Evolutionary conservation across 2,888 invertebrate species (phyloP).

Genomic region (Zelleria hepariella): DNA sequence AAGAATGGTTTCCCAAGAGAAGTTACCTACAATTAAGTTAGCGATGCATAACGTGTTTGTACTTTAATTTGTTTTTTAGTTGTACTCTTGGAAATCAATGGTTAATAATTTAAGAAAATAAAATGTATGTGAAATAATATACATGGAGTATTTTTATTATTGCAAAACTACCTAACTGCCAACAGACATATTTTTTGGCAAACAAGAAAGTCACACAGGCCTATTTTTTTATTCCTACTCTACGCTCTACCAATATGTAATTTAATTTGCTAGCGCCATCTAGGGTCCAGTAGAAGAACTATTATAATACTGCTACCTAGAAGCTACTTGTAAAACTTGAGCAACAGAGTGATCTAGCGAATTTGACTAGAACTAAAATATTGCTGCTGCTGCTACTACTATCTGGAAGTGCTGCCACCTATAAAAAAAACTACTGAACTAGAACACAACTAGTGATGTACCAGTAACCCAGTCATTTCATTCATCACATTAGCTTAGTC

Average conservation of each 20-base stretch:
- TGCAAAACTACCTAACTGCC: no score
- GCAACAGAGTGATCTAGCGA: no score
- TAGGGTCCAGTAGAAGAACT: not conserved
- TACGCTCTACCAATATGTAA: not conserved
- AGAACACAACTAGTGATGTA: not conserved
- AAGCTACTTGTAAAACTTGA: no score
- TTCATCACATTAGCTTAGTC: not conserved
- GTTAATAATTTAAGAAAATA: conserved; percentile 73
- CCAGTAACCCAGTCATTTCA: not conserved
- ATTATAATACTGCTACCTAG: no score
- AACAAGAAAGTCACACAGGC: no score
- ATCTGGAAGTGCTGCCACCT: not conserved
- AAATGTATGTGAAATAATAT: conserved; percentile 68
- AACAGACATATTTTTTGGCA: no score
- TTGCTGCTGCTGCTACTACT: no score
- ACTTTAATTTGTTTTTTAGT: conserved; percentile 73
- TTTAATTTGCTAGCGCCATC: not conserved
- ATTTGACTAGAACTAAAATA: no score
- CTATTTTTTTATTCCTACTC: not conserved
- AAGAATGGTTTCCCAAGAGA: conserved; percentile 69
- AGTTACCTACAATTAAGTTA: conserved; percentile 72
- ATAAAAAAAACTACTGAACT: not conserved
- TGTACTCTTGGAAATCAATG: conserved; percentile 73
- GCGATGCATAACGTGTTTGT: conserved; percentile 72
- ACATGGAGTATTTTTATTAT: conserved; percentile 1